Conservation (phyloP, 2,797 vertebrate species). For the Cynopterus sphinx region DNA sequence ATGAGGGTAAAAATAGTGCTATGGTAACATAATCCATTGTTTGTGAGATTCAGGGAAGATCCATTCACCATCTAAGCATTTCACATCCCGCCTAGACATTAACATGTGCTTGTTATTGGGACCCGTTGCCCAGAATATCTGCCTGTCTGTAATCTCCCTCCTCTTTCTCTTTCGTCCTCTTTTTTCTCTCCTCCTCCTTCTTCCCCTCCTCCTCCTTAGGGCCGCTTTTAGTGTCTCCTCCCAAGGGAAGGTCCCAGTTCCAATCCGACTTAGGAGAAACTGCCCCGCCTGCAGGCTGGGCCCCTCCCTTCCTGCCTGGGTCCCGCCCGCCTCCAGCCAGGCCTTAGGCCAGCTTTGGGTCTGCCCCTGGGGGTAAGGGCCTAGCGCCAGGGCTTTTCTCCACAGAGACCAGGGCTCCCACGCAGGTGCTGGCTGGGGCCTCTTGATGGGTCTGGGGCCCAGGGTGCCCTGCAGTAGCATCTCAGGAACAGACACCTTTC, state of each 20-base stretch:
- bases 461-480: neutral
- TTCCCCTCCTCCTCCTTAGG: conserved; percentile 48
- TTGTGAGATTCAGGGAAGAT: neutral
- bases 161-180: neutral
- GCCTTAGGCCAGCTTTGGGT: conserved; percentile 50
- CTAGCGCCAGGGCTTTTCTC: neutral
- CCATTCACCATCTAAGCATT: neutral
- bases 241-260: conserved; percentile 65
- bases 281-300: conserved; percentile 41
- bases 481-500: neutral
- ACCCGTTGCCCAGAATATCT: neutral
- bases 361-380: conserved; percentile 42
- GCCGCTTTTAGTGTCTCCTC: conserved; percentile 32
- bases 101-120: neutral
- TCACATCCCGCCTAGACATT: neutral
- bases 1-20: neutral
- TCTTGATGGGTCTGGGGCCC: neutral
- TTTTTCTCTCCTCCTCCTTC: neutral
- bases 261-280: conserved; percentile 44
- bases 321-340: conserved; percentile 10
- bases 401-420: neutral
- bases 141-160: neutral
- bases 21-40: neutral
- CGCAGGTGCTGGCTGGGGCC: neutral
- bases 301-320: conserved; percentile 70